Evolutionary conservation across 1,140 invertebrate species (phyloP).

Genomic region (Tyrophagus putrescentiae): DNA sequence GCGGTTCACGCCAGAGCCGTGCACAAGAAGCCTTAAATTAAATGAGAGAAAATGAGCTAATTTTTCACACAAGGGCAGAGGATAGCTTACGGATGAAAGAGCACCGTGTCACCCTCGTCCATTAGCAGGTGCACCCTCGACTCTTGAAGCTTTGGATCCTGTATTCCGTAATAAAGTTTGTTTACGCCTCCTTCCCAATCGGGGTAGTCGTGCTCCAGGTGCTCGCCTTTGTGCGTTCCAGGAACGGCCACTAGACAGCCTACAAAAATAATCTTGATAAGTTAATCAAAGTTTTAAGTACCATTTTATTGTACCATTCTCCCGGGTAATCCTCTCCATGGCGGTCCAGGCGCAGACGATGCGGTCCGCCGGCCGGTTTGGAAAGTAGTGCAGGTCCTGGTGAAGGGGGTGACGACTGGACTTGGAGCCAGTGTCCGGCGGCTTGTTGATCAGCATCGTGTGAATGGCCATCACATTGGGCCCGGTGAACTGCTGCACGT

Average conservation of each 20-base stretch:
- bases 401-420: conserved; percentile 39
- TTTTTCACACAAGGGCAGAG: too few relatives aligned
- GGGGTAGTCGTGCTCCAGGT: conserved; percentile 57
- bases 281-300: too few relatives aligned
- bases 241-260: conserved; percentile 53
- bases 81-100: conserved; percentile 86
- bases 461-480: conserved; percentile 62
- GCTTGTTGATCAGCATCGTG: conserved; percentile 83
- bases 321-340: conserved; percentile 51
- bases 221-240: conserved; percentile 50
- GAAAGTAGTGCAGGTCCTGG: conserved; percentile 75
- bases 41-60: too few relatives aligned
- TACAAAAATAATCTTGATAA: too few relatives aligned
- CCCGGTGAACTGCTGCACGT: conserved; percentile 60
- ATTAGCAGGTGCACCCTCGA: conserved; percentile 50
- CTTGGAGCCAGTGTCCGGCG: conserved; percentile 51
- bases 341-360: conserved; percentile 81
- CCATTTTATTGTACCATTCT: too few relatives aligned
- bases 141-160: conserved; percentile 38
- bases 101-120: conserved; percentile 71
- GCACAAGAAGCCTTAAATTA: conserved; percentile 61
- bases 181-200: conserved; percentile 55
- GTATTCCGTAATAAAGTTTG: conserved; percentile 66
- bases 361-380: conserved; percentile 56
- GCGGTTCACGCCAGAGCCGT: conserved; percentile 65